Conservation (phyloP, 2,888 invertebrate species). For the Amitus sp. region DNA sequence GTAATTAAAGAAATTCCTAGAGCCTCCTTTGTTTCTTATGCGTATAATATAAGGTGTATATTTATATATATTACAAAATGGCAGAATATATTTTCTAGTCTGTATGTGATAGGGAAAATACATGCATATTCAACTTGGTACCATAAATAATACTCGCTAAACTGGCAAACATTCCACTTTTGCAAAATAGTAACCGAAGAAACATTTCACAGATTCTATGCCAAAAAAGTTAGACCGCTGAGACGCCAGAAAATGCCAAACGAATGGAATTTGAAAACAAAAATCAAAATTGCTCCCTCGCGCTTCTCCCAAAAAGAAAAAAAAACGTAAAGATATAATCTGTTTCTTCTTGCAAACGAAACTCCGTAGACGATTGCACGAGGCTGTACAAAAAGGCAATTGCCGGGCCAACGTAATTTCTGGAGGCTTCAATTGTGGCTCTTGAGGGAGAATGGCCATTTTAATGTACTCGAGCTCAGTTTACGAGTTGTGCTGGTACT, state of each 20-base stretch:
- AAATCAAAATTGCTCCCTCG: neutral
- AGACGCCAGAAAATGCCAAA: too few relatives aligned
- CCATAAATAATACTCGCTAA: neutral
- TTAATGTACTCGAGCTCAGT: conserved; percentile 54
- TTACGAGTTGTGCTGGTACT: conserved; percentile 61
- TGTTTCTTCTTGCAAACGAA: conserved; percentile 5
- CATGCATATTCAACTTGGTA: neutral
- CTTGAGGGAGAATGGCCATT: conserved; percentile 61
- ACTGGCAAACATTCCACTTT: neutral
- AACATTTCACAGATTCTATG: neutral
- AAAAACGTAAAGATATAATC: neutral
- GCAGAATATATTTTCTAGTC: conserved; percentile 2
- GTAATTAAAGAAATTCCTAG: conserved; percentile 9
- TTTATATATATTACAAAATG: conserved; percentile 8
- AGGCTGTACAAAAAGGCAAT: neutral
- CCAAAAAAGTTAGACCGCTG: neutral
- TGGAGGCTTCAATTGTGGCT: conserved; percentile 45
- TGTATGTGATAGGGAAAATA: neutral
- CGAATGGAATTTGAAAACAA: neutral
- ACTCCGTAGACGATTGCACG: neutral
- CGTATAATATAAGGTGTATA: neutral
- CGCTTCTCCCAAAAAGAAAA: neutral
- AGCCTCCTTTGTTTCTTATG: neutral
- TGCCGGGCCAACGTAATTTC: neutral
- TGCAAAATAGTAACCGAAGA: neutral